Base-by-base conservation (phyloP, 1,140 invertebrate genomes). In the Vollenhovia emeryi region DNA sequence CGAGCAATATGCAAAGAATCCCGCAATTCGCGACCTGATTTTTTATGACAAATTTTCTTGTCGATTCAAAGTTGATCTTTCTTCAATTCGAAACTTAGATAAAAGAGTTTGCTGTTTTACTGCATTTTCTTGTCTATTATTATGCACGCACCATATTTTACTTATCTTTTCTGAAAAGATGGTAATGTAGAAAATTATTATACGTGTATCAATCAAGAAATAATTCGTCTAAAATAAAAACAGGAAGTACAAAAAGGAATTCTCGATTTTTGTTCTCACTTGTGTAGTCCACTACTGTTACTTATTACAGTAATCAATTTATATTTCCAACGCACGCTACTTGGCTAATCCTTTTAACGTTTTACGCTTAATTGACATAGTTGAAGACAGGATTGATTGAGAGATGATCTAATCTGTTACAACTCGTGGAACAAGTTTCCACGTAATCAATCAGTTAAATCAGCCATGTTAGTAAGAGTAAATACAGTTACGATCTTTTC, bases 351-450 rank as follows among this genome's bases (percentile, higher is more conserved):
- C 18, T 33, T 24, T 13, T 21, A 50, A 52, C 13, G n/a, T 66
- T 45, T 48, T 48, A 45, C 30, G 40, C 24, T 43, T 62, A 78
- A 78, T 50, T 64, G 30, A 21, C 18, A 62, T 21, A 36, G 30
- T 78, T 78, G 21, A 66, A 78, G 43, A 50, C n/a, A 78, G 59
- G 8, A 66, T 66, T 66, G 27, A 78, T 40, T 48, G 13, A 66
- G 55, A 43, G 30, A 66, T 50, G 33, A 40, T 55, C 5, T 55
- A 40, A 79, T 79, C 76, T 43, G 48, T 79, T 68, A 68, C 7
- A 13, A 50, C 59, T 64, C 13, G 30, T n/a, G 21, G 6, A 27
- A 68, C 33, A 79, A 68, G 15, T 68, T 52, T 30, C 60, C 52
- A 0, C 3, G 60, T 50, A 50, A 78, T 78, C 59, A 78, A 11